These are phyloP conservation scores for Harpegnathos saltator DNA, from an alignment of 1,140 invertebrate species.

Conservation along the genomic window DNA sequence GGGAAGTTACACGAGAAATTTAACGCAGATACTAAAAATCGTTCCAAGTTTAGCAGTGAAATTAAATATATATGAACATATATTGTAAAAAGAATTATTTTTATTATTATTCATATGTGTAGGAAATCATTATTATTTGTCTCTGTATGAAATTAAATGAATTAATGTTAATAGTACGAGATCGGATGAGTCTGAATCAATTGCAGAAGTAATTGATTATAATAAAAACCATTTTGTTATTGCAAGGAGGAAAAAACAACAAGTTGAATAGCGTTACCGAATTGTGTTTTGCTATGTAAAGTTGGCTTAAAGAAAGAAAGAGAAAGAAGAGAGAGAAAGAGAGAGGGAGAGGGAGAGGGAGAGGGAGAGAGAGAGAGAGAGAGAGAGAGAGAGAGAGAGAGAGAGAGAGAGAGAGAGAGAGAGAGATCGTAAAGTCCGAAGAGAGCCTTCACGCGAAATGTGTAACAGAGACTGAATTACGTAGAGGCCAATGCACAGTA, in stretches of 20 bases:
- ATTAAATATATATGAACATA: slow-evolving; percentile 47
- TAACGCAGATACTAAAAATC: not conserved
- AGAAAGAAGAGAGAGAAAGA: no score
- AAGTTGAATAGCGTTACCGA: slow-evolving; percentile 30
- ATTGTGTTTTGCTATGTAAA: slow-evolving; percentile 56
- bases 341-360: no score
- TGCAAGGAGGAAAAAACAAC: slow-evolving; percentile 3
- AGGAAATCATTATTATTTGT: no score
- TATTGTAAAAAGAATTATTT: slow-evolving; percentile 61
- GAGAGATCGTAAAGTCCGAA: slow-evolving; percentile 35
- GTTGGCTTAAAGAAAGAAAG: slow-evolving; percentile 24
- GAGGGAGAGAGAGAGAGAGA: no score
- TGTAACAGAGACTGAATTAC: slow-evolving; percentile 70
- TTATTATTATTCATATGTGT: no score
- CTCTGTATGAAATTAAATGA: slow-evolving; percentile 41
- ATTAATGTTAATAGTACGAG: no score
- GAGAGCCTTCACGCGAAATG: slow-evolving; percentile 46
- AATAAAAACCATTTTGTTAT: slow-evolving; percentile 52
- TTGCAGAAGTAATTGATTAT: slow-evolving; percentile 49
- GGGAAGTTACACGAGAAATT: slow-evolving; percentile 31
- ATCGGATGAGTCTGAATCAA: slow-evolving; percentile 12
- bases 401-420: no score
- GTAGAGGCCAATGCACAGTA: slow-evolving; percentile 53
- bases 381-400: slow-evolving; percentile 6
- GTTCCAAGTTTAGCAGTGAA: slow-evolving; percentile 68